Conservation (phyloP, 2,113 vertebrate species). For the Prinia subflava region DNA sequence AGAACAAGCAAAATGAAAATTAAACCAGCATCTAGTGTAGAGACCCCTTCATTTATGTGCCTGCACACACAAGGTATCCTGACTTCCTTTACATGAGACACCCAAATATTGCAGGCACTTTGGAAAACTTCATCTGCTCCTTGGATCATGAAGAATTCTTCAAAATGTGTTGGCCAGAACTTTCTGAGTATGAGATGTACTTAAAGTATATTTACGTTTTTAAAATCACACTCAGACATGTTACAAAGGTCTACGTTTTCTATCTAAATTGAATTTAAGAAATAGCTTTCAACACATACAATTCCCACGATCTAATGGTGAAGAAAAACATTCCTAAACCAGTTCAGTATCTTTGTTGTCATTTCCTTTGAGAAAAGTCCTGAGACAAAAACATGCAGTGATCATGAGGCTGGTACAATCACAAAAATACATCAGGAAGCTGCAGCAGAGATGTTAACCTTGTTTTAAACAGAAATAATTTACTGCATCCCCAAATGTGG, state of each 20-base stretch:
- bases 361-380: background rate
- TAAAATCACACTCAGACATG: background rate
- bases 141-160: background rate
- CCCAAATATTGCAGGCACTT: background rate
- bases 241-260: background rate
- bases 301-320: background rate
- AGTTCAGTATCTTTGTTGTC: background rate
- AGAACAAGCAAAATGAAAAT: background rate
- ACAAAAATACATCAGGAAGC: background rate
- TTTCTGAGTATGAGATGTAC: background rate
- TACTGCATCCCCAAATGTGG: background rate
- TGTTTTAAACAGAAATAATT: background rate
- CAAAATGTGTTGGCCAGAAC: background rate
- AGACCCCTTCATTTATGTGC: background rate
- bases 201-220: background rate
- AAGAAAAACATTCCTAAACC: background rate
- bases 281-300: background rate
- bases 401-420: background rate
- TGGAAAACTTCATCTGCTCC: background rate
- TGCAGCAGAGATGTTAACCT: background rate
- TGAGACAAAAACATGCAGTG: background rate
- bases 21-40: background rate
- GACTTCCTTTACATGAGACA: background rate
- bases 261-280: background rate
- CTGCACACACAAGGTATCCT: background rate